Evolutionary conservation across 2,797 vertebrate genomes (phyloP).

Genomic region (Nannoperca obscura): DNA sequence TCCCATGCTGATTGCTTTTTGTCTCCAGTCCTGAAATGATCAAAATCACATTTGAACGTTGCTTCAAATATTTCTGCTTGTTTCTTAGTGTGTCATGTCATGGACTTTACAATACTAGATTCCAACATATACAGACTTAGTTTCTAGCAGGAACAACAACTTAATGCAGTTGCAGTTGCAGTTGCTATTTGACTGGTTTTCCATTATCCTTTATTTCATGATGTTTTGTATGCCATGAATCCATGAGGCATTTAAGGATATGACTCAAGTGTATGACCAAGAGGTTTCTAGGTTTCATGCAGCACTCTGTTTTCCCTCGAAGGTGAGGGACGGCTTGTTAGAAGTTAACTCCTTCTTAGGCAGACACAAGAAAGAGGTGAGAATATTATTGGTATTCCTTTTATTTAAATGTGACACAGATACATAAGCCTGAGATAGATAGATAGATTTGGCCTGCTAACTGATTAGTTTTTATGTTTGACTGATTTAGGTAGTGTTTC

Average conservation of each 20-base stretch:
- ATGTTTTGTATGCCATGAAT: background rate
- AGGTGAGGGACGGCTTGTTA: conserved; percentile 90
- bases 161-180: too few relatives aligned
- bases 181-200: conserved; percentile 4
- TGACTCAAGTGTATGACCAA: background rate
- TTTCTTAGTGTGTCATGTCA: background rate
- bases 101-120: background rate
- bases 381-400: background rate
- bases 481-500: conserved; percentile 87
- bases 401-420: background rate
- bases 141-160: background rate
- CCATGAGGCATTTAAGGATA: background rate
- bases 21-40: background rate
- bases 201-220: background rate
- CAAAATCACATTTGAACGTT: background rate
- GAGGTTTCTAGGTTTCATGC: background rate
- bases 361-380: conserved; percentile 86
- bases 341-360: conserved; percentile 92
- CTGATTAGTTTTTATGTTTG: conserved; percentile 8
- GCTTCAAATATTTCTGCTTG: background rate
- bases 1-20: background rate
- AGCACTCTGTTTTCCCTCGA: background rate
- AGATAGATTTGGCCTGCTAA: background rate
- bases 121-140: background rate
- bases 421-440: background rate